Evolutionary conservation across 64 coral and sea anemone genomes (phyloP).

Genomic region (Stylophora pistillata): DNA sequence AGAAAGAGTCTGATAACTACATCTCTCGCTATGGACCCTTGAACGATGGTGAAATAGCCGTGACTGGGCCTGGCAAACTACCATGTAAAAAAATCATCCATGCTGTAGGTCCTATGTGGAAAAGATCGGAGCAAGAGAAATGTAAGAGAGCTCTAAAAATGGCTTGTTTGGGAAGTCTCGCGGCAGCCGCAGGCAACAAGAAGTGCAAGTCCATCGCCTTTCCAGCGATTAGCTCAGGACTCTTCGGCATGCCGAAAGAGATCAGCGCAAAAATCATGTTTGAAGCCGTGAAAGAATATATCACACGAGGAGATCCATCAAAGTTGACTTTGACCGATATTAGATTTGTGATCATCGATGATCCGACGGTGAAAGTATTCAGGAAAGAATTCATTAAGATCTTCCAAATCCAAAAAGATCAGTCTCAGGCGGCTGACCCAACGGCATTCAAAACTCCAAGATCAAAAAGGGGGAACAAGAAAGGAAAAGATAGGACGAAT

Average conservation of each 20-base stretch:
- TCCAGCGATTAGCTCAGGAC: conserved; percentile 70
- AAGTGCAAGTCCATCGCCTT: conserved; percentile 47
- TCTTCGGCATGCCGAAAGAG: conserved; percentile 54
- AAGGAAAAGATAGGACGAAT: not conserved
- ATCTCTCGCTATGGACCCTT: not conserved
- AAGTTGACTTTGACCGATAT: not conserved
- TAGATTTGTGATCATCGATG: not conserved
- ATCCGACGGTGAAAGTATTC: not conserved
- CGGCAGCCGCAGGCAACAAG: not conserved
- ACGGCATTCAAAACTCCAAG: not conserved
- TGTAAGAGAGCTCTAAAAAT: not conserved
- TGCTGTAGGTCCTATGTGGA: conserved; percentile 61
- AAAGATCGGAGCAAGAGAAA: not conserved
- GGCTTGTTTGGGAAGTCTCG: not conserved
- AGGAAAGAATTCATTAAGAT: not conserved
- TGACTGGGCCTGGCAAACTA: conserved; percentile 27
- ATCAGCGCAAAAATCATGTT: conserved; percentile 60
- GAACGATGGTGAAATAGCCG: conserved; percentile 30
- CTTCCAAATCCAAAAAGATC: not conserved
- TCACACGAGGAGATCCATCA: not conserved
- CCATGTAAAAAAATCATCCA: conserved; percentile 76
- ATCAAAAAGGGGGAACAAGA: not conserved
- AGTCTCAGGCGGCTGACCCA: not conserved
- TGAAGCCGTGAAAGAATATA: conserved; percentile 3
- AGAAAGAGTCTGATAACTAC: conserved; percentile 42